A percentile compares a stretch with the other conserved stretches of the same genome.
Conservation (phyloP, 1,140 invertebrate species). For the Phortica variegata region DNA sequence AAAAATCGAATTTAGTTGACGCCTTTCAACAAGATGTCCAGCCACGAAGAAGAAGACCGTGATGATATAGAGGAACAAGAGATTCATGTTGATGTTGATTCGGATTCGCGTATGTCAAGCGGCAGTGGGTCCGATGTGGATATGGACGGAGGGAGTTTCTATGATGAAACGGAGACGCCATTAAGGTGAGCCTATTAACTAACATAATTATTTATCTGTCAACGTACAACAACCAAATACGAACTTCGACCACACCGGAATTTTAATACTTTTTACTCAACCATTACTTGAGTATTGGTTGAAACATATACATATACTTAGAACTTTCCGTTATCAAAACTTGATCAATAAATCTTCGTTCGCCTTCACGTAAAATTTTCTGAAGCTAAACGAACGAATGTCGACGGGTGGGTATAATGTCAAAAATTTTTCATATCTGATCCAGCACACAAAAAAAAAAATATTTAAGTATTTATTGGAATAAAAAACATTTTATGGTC, state of each 20-base stretch:
- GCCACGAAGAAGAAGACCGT: constrained; percentile 55
- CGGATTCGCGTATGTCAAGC: constrained; percentile 63
- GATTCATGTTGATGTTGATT: constrained; percentile 63
- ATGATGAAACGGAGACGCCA: constrained; percentile 55
- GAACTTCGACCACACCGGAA: no score
- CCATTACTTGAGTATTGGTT: constrained; percentile 5
- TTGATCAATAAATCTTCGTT: no score
- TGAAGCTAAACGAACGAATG: no score
- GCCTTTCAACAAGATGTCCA: constrained; percentile 50
- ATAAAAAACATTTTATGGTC: no score
- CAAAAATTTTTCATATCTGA: no score
- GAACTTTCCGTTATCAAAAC: not conserved
- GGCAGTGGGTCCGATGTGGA: constrained; percentile 59
- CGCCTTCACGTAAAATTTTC: no score
- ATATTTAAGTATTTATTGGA: no score
- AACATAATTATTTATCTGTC: constrained; percentile 3
- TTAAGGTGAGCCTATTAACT: constrained; percentile 37
- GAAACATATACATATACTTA: not conserved
- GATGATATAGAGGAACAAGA: constrained; percentile 64
- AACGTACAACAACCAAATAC: not conserved
- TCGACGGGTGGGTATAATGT: no score
- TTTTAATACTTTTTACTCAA: no score
- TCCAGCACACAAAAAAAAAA: no score
- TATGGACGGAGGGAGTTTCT: constrained; percentile 57
- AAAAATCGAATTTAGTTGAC: constrained; percentile 31